Evolutionary conservation across 2,797 vertebrate species (phyloP), one percentile per base, ranked within the genome.

Genomic region (Leucoraja ocellata): DNA sequence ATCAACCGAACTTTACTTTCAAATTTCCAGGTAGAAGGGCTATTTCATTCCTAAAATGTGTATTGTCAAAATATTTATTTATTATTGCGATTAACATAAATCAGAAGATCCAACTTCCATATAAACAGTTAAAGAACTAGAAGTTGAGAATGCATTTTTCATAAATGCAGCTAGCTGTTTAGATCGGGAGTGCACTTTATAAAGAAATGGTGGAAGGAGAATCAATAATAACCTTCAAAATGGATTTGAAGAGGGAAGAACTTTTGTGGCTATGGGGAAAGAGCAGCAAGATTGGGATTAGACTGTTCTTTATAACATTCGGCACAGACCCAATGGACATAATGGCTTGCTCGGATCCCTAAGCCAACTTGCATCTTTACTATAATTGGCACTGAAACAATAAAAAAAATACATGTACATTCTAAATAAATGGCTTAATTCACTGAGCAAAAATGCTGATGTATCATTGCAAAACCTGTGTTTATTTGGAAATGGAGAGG

Each of bases 1-100:
- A 96, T 96, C 95, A 95, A 94, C 95, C 95, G 95, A 95, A 94
- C 81, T 93, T 93, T 94, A 95, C 95, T 95, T 94, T 94, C 93
- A 95, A 81, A 18, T 71, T 21, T 95, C 94, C 93, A 94, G 94
- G 84, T 93, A 93, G 93, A 80, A 95, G 91, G 79, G 93, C 93
- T 94, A 78, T 88, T 95, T 95, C 93, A 94, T 95, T 95, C 88
- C 94, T 93, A 94, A 95, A 95, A 95, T 95, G 94, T 95, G 94
- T 91, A 93, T 0, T 61, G 25, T 61, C 54, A 28, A 28, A 61
- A 84, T 2, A 25, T 6, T 8, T 21, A 28, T 63, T 13, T 58
- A n/a, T 4, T 28, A 25, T 7, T n/a, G 16, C 6, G 1, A 54
- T 39, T 1, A 11, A 5, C 54, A 14, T 25, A 23, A n/a, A 61